These are phyloP conservation scores for Drosophila putrida DNA, from an alignment of 2,888 invertebrate genomes.

Conservation along the genomic window DNA sequence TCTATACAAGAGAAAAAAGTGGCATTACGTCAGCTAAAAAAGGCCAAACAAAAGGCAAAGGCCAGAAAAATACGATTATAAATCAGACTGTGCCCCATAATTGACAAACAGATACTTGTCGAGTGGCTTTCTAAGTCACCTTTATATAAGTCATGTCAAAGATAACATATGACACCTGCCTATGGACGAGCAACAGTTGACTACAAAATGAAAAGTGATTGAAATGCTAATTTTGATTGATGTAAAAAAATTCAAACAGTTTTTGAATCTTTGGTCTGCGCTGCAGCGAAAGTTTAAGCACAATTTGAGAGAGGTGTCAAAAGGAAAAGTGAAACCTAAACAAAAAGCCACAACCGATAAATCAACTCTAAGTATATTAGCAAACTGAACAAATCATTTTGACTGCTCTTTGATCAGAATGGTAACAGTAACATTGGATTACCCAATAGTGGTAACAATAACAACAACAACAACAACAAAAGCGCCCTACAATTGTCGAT, in stretches of 20 bases:
- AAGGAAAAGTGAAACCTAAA: conserved; percentile 71
- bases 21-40: conserved; percentile 49
- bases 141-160: conserved; percentile 43
- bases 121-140: conserved; percentile 48
- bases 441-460: conserved; percentile 47
- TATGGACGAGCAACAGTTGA: conserved; percentile 7
- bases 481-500: conserved; percentile 51
- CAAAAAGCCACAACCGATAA: conserved; percentile 32
- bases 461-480: conserved; percentile 22
- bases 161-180: conserved; percentile 31
- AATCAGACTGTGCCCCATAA: conserved; percentile 26
- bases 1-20: conserved; percentile 10
- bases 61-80: conserved; percentile 25
- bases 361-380: conserved; percentile 40
- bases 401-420: conserved; percentile 39
- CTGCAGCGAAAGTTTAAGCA: conserved; percentile 62
- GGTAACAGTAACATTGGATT: conserved; percentile 33
- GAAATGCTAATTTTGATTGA: conserved; percentile 78
- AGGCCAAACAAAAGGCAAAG: conserved; percentile 25
- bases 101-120: conserved; percentile 15
- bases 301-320: conserved; percentile 62
- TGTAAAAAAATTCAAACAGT: conserved; percentile 45
- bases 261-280: conserved; percentile 12
- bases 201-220: conserved; percentile 49
- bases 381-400: conserved; percentile 12